Conservation (phyloP, 2,797 vertebrate species). For the Peromyscus aztecus region DNA sequence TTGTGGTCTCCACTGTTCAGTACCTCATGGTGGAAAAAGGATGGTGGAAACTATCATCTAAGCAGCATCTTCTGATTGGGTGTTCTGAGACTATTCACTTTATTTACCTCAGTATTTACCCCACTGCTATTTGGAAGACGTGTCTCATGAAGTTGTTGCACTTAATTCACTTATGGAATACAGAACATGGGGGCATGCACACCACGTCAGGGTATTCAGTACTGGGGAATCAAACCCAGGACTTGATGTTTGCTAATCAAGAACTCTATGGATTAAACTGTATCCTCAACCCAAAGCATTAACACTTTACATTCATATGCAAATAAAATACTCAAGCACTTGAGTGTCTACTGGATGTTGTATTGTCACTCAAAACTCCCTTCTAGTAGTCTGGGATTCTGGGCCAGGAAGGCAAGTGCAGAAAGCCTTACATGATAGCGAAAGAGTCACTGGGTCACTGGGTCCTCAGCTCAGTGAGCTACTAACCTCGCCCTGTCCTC, state of each 20-base stretch:
- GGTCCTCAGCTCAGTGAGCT: background rate
- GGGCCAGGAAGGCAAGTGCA: background rate
- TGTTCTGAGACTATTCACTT: background rate
- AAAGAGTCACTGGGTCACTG: background rate
- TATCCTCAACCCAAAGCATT: background rate
- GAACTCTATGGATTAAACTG: too few species aligned
- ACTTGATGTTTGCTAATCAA: background rate
- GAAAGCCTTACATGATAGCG: background rate
- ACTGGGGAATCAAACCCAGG: background rate
- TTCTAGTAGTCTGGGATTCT: background rate
- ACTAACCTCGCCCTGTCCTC: background rate
- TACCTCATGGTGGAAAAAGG: background rate
- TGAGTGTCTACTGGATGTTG: background rate
- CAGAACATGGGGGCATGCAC: too few species aligned
- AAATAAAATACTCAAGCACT: background rate
- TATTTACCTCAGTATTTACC: background rate
- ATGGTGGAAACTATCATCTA: background rate
- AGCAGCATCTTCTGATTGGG: background rate
- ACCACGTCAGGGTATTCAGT: background rate
- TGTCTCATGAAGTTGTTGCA: background rate
- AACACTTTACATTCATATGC: background rate
- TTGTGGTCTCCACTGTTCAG: background rate
- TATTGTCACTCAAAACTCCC: conserved; percentile 25
- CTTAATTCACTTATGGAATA: background rate
- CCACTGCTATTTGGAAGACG: background rate